Evolutionary conservation across 2,888 invertebrate species (phyloP), one percentile per base, ranked within the genome.

Genomic region (Heliconius charithonia): DNA sequence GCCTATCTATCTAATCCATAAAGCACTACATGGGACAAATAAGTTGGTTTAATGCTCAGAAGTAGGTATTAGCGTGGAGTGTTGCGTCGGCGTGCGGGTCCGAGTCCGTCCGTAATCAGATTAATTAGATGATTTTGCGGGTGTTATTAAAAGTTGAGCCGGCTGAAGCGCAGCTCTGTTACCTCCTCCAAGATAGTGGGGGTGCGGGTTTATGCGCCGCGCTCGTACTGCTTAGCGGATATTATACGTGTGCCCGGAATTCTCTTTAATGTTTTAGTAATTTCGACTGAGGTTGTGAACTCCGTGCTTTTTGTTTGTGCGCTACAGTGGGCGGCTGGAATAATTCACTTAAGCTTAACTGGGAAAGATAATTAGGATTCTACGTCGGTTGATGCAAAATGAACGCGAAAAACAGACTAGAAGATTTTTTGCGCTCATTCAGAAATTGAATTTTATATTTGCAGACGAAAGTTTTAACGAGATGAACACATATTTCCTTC

Each of bases 291-390:
- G 93, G 93, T 93, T 94, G 93, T 91, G 90, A 94, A 93, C 93
- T 93, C 91, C 82, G 89, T 88, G 87, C 91, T 90, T 94, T 94
- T 92, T 93, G 93, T 94, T 94, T 94, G 93, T 91, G 89, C 90
- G 89, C 93, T 91, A 92, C 92, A 90, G 93, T 94, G 94, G 94
- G 93, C 92, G 91, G 89, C 92, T 88, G 89, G 90, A 94, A 94
- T 95, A 95, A 95, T 95, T 95, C 94, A 94, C 93, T 94, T 94
- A 94, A 94, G 93, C 93, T 95, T 94, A 94, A 95, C 94, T 92
- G 93, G 93, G 90, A 93, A 94, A 94, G 94, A 95, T 94, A 94
- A 95, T 95, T 95, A 94, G 94, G 94, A 94, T 94, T 93, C 93
- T 93, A 93, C 94, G 92, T 90, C 88, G 91, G 92, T 92, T 93